Percentiles rank a stretch among this genome's conserved stretches.
These are phyloP conservation scores for Ophioderma brevispina DNA, from an alignment of 35 echinoderm and acorn worm genomes.

Conservation along the genomic window DNA sequence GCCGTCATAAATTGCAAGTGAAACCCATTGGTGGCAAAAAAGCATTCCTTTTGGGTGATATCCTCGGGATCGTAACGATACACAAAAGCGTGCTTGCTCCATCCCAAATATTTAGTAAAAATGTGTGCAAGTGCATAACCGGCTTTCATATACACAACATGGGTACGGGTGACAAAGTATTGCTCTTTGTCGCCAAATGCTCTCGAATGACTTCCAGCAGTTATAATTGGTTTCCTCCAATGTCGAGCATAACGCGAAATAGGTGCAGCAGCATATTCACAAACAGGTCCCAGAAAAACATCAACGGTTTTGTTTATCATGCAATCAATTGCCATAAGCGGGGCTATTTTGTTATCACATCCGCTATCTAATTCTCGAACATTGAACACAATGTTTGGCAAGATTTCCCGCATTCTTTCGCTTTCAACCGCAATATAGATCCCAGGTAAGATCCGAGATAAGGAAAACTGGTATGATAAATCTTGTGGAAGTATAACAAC, in stretches of 20 bases:
- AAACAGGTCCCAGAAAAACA: conserved; percentile 46
- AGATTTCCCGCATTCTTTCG: not conserved
- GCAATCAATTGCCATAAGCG: not conserved
- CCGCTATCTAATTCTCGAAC: not conserved
- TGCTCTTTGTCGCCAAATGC: not conserved
- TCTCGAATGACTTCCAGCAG: conserved; percentile 27
- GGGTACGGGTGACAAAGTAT: not conserved
- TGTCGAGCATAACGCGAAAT: conserved; percentile 10
- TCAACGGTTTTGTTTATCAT: conserved; percentile 16
- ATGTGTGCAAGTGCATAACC: too few species aligned
- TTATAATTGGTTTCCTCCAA: conserved; percentile 61
- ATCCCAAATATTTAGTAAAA: too few species aligned
- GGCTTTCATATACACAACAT: not conserved
- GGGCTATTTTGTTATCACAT: not conserved
- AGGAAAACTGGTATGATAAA: not conserved
- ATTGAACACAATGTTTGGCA: conserved; percentile 1
- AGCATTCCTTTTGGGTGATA: too few species aligned
- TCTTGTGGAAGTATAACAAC: too few species aligned
- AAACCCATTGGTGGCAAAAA: too few species aligned
- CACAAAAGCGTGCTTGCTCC: too few species aligned
- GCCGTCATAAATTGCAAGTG: too few species aligned
- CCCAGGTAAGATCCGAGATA: conserved; percentile 7
- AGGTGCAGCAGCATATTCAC: conserved; percentile 37
- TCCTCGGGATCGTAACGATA: too few species aligned
- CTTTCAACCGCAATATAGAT: conserved; percentile 5